Percentiles rank a stretch among this genome's conserved stretches.
Conservation (phyloP, 2,888 invertebrate species). For the Eustalomyia histrio region DNA sequence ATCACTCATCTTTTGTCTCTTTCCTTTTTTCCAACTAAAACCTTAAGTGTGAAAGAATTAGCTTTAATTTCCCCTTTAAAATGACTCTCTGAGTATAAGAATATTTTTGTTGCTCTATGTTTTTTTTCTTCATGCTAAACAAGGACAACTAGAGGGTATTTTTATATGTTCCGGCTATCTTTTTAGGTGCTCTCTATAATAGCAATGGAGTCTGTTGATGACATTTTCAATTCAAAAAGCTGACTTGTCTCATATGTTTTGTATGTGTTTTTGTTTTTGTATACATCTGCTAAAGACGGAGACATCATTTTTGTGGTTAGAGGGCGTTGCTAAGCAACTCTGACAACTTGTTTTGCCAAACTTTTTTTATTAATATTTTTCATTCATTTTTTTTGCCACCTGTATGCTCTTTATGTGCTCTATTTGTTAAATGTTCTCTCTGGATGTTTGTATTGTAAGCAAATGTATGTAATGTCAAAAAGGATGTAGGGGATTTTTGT, state of each 20-base stretch:
- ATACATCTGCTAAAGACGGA: slow-evolving; percentile 60
- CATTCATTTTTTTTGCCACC: slow-evolving; percentile 25
- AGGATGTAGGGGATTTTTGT: slow-evolving; percentile 28
- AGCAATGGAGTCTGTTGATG: slow-evolving; percentile 78
- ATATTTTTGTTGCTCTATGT: neutral
- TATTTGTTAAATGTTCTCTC: slow-evolving; percentile 15
- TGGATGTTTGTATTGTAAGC: neutral
- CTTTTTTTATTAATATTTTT: slow-evolving; percentile 35
- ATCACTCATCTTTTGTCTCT: neutral
- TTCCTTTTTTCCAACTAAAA: neutral
- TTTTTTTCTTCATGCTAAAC: neutral
- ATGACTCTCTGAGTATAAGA: slow-evolving; percentile 23
- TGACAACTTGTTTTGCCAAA: slow-evolving; percentile 73
- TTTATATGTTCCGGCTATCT: neutral
- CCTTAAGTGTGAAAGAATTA: slow-evolving; percentile 2
- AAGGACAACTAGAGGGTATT: neutral
- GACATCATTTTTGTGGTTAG: slow-evolving; percentile 71
- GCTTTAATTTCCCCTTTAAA: slow-evolving; percentile 43
- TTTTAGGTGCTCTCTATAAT: slow-evolving; percentile 60
- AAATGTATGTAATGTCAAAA: slow-evolving; percentile 2
- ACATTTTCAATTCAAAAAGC: slow-evolving; percentile 69
- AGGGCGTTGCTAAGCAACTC: slow-evolving; percentile 79
- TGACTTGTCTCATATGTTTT: slow-evolving; percentile 62
- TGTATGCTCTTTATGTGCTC: slow-evolving; percentile 27
- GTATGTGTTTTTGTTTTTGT: slow-evolving; percentile 25